Base-by-base conservation (phyloP, 2,888 invertebrate species). In the Leptinotarsa tumamoca region DNA sequence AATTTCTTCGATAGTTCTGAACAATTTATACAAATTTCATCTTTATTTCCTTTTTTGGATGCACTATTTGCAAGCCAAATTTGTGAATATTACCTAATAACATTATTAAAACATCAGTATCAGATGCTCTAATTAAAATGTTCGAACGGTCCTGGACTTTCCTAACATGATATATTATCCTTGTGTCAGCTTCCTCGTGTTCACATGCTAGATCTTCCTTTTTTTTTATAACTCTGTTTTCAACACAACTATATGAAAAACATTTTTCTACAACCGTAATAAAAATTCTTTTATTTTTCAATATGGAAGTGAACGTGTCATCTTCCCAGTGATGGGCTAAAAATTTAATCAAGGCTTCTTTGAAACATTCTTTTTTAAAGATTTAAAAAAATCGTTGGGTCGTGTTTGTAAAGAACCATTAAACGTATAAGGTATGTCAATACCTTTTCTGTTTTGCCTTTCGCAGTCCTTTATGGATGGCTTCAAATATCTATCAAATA, bases 161-260 rank as follows among this genome's bases (percentile, higher is more conserved):
- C 1, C 21, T 21, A 21, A 21, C 21, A 21, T 21, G 21, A 21
- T 21, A 21, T 21, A 21, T 21, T 21, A 21, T 21, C 21, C 2
- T 21, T 21, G 58, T 72, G 54, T 72, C 67, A 13, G 56, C 72
- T 49, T 67, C 72, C 33, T 72, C 67, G 58, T 72, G 72, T 51
- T 71, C 63, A 58, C 72, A 72, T 67, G 33, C 52, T 67, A 67
- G 67, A 68, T 68, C 23, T 58, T 43, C n/a, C 21, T 43, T 17
- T 56, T n/a, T 70, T 58, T 14, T 70, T 58, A 56, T n/a, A n/a
- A 70, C 56, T n/a, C 14, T 13, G 13, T 70, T 43, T 23, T 56
- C 18, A 17, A 27, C 17, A 33, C 15, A 17, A 56, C 56, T 3
- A 70, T 3, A 70, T 4, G 70, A 70, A 58, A 43, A 70, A 70